Base-by-base conservation (phyloP, 2,797 vertebrate genomes). In the Adrianichthys oophorus region DNA sequence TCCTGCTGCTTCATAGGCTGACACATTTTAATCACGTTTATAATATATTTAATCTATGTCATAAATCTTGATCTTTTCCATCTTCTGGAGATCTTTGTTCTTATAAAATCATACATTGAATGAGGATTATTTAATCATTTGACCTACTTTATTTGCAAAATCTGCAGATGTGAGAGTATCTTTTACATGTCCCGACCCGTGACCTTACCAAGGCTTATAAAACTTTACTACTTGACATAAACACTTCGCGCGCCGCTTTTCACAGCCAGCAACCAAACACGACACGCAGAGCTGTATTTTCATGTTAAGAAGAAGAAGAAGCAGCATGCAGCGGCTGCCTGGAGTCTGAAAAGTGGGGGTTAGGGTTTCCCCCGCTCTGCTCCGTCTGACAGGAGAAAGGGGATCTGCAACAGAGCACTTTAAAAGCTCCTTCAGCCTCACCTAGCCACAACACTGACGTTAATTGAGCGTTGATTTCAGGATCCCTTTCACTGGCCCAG, bases 351-450 rank as follows among this genome's bases (percentile, higher is more conserved):
- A 55, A 52, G 74, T 54, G 64, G 56, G 68, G 63, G 14, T 62
- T 58, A 42, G 42, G 68, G n/a, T n/a, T 67, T 61, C 62, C 51
- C 4, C 32, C 45, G 21, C 67, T 58, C 13, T 2, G 44, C 45
- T 26, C 52, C 52, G 56, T 26, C 50, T 76, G 72, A 74, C 85
- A 83, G 80, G 76, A 69, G 85, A 85, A 82, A 79, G 80, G 37
- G 74, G 82, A 89, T 85, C 87, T 56, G 82, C 67, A 65, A 63
- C 71, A 74, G 73, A 70, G 77, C 87, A 89, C 89, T 92, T 92
- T 88, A 85, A 82, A 69, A 62, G 88, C 85, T 89, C 87, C 91
- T 93, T 90, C 87, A 93, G 85, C 77, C 81, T 91, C 90, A 92
- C 79, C 89, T 85, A 89, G 78, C 90, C 91, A 87, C 85, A 84